Conservation (phyloP, 2,113 vertebrate genomes). For the Scytalopus superciliaris region DNA sequence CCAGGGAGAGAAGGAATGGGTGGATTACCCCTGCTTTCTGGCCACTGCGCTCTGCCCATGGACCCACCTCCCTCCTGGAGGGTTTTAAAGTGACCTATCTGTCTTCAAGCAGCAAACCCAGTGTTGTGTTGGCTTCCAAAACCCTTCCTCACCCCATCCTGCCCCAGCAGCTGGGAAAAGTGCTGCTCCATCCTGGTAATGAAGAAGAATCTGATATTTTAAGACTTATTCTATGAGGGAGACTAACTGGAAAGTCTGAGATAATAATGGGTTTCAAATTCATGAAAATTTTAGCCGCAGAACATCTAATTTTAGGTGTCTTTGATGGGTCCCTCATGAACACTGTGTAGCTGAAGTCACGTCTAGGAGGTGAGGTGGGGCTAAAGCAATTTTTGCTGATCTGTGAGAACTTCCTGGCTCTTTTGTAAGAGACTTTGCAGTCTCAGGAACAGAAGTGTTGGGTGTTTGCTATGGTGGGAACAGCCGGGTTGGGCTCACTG, state of each 20-base stretch:
- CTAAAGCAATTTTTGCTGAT: background rate
- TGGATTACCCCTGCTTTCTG: no score
- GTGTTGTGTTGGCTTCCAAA: background rate
- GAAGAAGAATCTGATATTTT: background rate
- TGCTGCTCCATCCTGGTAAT: background rate
- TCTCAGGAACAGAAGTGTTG: background rate
- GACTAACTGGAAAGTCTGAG: background rate
- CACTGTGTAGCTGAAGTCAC: background rate
- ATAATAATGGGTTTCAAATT: constrained; percentile 37
- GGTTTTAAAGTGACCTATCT: background rate
- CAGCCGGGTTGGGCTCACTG: background rate
- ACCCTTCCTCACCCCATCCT: background rate
- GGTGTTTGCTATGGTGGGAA: background rate
- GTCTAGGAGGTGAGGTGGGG: background rate
- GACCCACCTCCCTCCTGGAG: no score
- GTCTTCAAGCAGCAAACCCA: background rate
- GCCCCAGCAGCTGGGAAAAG: background rate
- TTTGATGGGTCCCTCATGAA: background rate
- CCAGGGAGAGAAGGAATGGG: rapidly evolving
- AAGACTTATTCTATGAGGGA: background rate
- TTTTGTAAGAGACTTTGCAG: background rate
- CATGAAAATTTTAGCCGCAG: constrained; percentile 25
- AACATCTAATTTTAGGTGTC: constrained; percentile 49
- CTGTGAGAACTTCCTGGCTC: background rate
- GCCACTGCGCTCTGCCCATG: rapidly evolving